These are phyloP conservation scores for Papilio elwesi DNA, from an alignment of 2,888 invertebrate species.

Conservation along the genomic window DNA sequence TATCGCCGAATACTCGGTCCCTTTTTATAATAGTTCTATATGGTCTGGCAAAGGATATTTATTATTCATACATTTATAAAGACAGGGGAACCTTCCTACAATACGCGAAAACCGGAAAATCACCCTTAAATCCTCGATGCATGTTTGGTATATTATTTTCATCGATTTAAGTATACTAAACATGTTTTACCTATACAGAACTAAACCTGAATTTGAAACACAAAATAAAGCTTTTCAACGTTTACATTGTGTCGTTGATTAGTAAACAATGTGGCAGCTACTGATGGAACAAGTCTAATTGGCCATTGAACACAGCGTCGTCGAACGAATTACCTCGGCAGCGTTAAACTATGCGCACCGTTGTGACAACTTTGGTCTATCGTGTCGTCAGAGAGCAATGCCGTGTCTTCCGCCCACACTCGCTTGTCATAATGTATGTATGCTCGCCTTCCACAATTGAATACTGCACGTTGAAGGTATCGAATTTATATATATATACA, in stretches of 20 bases:
- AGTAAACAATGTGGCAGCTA: neutral
- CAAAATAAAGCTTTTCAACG: neutral
- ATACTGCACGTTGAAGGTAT: slow-evolving; percentile 5
- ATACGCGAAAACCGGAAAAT: no score
- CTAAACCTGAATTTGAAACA: neutral
- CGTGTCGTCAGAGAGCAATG: slow-evolving; percentile 56
- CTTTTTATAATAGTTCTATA: no score
- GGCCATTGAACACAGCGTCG: slow-evolving; percentile 4
- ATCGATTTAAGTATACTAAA: neutral
- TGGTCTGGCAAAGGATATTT: no score
- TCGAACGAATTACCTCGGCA: slow-evolving; percentile 10
- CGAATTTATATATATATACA: slow-evolving; percentile 14
- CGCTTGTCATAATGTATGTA: slow-evolving; percentile 40
- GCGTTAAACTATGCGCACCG: slow-evolving; percentile 12
- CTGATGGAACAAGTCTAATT: neutral
- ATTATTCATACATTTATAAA: no score
- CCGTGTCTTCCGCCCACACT: slow-evolving; percentile 50
- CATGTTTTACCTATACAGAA: neutral
- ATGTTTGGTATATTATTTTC: neutral
- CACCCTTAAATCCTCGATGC: no score
- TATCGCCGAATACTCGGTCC: neutral
- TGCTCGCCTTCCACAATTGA: slow-evolving; percentile 21
- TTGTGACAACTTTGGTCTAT: slow-evolving; percentile 25
- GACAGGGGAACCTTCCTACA: no score
- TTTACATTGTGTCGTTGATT: neutral